phyloP scores from a whole-genome alignment of 2,888 invertebrate genomes.

The Ophioninae sp. region DNA sequence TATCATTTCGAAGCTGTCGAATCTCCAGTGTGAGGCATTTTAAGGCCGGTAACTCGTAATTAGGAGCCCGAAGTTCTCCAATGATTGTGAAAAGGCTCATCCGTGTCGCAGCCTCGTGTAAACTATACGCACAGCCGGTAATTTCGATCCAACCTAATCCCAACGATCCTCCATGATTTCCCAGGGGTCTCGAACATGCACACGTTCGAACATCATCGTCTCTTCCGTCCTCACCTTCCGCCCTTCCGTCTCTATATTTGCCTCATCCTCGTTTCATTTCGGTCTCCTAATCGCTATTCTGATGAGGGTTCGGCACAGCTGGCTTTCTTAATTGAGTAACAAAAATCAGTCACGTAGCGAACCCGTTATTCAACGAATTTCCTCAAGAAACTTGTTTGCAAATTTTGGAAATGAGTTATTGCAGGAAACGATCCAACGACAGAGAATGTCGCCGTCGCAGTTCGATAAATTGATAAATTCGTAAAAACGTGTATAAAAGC shows the following conservation, averaged over 20 bases:
- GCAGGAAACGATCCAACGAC: neutral
- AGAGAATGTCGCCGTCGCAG: too few relatives aligned
- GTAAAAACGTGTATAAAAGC: too few relatives aligned
- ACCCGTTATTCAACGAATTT: neutral
- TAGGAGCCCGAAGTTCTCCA: neutral
- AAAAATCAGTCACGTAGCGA: neutral
- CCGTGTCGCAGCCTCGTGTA: neutral
- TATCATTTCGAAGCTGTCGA: too few relatives aligned
- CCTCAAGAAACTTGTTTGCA: neutral
- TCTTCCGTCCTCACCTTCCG: neutral
- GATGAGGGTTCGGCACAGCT: conserved; percentile 10
- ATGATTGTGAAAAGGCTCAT: neutral
- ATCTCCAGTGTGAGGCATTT: too few relatives aligned
- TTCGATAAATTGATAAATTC: too few relatives aligned
- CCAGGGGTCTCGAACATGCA: conserved; percentile 17
- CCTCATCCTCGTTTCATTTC: neutral
- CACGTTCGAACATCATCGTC: neutral
- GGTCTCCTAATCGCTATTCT: neutral
- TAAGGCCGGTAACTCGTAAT: neutral
- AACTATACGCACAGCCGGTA: neutral
- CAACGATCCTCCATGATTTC: conserved; percentile 30
- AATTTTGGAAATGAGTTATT: too few relatives aligned
- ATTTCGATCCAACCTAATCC: conserved; percentile 35
- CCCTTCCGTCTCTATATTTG: too few relatives aligned
- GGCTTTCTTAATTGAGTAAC: conserved; percentile 3